Evolutionary conservation across 2,113 vertebrate genomes (phyloP), one percentile per base, ranked within the genome.

Genomic region (Hypocryptadius cinnamomeus): DNA sequence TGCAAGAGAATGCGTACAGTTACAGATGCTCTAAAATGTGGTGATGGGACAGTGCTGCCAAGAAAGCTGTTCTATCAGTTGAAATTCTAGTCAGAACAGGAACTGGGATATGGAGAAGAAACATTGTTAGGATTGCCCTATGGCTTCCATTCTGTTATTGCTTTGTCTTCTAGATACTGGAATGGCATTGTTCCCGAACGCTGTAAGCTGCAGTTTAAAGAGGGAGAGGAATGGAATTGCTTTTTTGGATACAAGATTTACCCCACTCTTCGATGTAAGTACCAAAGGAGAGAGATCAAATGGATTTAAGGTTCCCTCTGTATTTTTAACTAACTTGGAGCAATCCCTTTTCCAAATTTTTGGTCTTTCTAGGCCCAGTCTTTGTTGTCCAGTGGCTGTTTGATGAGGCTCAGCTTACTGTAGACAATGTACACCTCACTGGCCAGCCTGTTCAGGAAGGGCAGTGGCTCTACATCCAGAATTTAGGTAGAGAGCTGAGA

Each of bases 381-480:
- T 99, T 99, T 59, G 98, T 99, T 93, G 99, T 99, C 5, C 99
- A 99, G 90, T 99, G 99, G 99, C 97, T 99, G 79, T 99, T 99
- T 11, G 99, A 99, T 21, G 99, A 99, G 94, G 99, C 99, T 45
- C 99, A 99, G 97, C 94, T 99, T 78, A 99, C 99, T 1, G 99
- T 99, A 54, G 99, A 99, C 97, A 99, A 99, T 33, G 99, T 99
- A 8, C 99, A 99, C 95, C 98, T 99, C 61, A 99, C 98, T 9
- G 99, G 99, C 3, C 99, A 99, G 94, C 99, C 99, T 2, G 98
- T 99, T 48, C 99, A 99, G 96, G 99, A 99, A 44, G 98, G 98
- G 57, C 99, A 99, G 94, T 99, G 99, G 99, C 98, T 99, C 51
- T 99, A 99, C 97, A 99, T 99, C 85, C 99, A 99, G 97, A 99